Evolutionary conservation across 2,113 vertebrate species (phyloP), one percentile per base, ranked within the genome.

Genomic region (Myotis yumanensis): DNA sequence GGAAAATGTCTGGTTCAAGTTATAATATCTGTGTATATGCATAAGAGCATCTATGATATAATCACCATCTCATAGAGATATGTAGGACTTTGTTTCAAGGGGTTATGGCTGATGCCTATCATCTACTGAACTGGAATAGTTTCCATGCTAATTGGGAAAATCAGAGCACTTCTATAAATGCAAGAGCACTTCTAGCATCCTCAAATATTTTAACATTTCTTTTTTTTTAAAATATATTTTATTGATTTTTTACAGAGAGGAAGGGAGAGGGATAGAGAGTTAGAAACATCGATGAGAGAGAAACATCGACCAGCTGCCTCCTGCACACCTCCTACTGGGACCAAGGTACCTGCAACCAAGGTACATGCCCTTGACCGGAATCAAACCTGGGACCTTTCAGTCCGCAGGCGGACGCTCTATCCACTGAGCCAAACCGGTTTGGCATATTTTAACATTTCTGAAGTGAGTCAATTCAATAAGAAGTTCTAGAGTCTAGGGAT

Each of bases 191-290:
- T 40, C 23, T 16, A 92, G 72, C 14, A 92, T 43, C 17, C 16
- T 81, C 66, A 89, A 92, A 32, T 76, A 40, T 82, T 75, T 90
- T 72, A 92, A 52, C 32, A 72, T 90, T 87, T 96, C 23, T 72
- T n/a, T n/a, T n/a, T n/a, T n/a, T n/a, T n/a, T n/a, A n/a, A n/a
- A n/a, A n/a, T n/a, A n/a, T n/a, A n/a, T n/a, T n/a, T n/a, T n/a
- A n/a, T n/a, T n/a, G n/a, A n/a, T n/a, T n/a, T n/a, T n/a, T n/a
- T n/a, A n/a, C n/a, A n/a, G n/a, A n/a, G n/a, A n/a, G n/a, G n/a
- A n/a, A n/a, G n/a, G n/a, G n/a, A n/a, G n/a, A n/a, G n/a, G n/a
- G n/a, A n/a, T n/a, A n/a, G n/a, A n/a, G n/a, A n/a, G n/a, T n/a
- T n/a, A n/a, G n/a, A n/a, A n/a, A n/a, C n/a, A n/a, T n/a, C n/a